Conservation (phyloP, 1,140 invertebrate species). For the Pantala flavescens region DNA sequence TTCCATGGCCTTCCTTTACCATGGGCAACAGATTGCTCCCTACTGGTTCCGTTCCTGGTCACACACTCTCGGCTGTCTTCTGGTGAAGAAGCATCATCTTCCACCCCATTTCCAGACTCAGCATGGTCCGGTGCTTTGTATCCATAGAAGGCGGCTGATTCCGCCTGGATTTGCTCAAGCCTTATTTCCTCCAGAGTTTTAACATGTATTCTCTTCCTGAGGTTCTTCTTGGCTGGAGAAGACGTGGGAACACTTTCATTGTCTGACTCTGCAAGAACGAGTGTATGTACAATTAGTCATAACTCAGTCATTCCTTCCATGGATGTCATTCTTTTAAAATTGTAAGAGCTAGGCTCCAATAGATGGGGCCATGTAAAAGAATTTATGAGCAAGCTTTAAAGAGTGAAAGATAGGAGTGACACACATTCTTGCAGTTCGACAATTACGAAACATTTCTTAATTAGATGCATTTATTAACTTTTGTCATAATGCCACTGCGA, state of each 20-base stretch:
- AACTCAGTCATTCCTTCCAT: background rate
- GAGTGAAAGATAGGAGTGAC: background rate
- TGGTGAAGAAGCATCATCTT: constrained; percentile 14
- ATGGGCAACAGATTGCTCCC: background rate
- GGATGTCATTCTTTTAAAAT: too few species aligned
- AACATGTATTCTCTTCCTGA: constrained; percentile 34
- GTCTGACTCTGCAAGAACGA: constrained; percentile 59
- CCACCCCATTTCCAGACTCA: background rate
- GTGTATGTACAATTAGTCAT: constrained; percentile 1
- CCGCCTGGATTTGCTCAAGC: constrained; percentile 54
- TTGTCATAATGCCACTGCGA: background rate
- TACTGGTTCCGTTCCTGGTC: constrained; percentile 14
- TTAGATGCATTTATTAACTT: background rate
- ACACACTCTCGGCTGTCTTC: constrained; percentile 20
- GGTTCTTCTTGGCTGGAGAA: constrained; percentile 41
- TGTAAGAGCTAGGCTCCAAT: too few species aligned
- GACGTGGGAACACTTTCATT: constrained; percentile 50
- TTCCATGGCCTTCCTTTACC: background rate
- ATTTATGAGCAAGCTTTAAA: background rate
- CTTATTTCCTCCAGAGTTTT: constrained; percentile 55
- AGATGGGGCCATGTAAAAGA: too few species aligned
- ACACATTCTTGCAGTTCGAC: constrained; percentile 1
- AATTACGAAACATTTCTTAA: constrained; percentile 3
- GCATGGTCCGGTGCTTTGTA: constrained; percentile 31
- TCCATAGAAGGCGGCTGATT: constrained; percentile 52